Evolutionary conservation across 1,140 invertebrate genomes (phyloP).

Genomic region (Conopomorpha cramerella): DNA sequence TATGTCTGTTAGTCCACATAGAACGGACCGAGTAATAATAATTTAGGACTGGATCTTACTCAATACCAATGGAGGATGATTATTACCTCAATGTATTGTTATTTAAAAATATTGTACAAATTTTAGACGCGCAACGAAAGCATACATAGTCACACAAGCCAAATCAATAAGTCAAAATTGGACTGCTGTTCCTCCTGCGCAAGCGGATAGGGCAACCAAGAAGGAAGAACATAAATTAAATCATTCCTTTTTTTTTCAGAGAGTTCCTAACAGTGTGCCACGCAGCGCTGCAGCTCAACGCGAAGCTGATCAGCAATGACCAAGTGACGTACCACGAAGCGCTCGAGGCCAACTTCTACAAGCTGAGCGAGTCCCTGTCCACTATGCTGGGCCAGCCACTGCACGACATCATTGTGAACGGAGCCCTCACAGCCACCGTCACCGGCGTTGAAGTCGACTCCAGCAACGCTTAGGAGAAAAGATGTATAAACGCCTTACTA

Average conservation of each 20-base stretch:
- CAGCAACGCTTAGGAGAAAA: conserved; percentile 36
- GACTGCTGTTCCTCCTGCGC: too few species aligned
- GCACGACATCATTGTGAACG: conserved; percentile 68
- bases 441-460: conserved; percentile 52
- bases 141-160: too few species aligned
- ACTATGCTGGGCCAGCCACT: conserved; percentile 71
- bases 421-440: conserved; percentile 41
- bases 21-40: too few species aligned
- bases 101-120: too few species aligned
- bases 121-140: too few species aligned
- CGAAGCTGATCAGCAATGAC: conserved; percentile 80
- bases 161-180: too few species aligned
- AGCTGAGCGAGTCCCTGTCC: conserved; percentile 79
- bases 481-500: background rate
- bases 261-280: conserved; percentile 89
- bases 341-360: conserved; percentile 82
- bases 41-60: too few species aligned
- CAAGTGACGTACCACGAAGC: conserved; percentile 90
- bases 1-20: too few species aligned
- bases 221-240: background rate
- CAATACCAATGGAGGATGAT: too few species aligned
- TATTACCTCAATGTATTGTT: too few species aligned
- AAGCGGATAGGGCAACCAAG: too few species aligned
- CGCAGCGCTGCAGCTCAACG: conserved; percentile 85
- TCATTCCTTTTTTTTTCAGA: conserved; percentile 59